phyloP scores from a whole-genome alignment of 2,113 vertebrate species.

The Toxostoma redivivum region DNA sequence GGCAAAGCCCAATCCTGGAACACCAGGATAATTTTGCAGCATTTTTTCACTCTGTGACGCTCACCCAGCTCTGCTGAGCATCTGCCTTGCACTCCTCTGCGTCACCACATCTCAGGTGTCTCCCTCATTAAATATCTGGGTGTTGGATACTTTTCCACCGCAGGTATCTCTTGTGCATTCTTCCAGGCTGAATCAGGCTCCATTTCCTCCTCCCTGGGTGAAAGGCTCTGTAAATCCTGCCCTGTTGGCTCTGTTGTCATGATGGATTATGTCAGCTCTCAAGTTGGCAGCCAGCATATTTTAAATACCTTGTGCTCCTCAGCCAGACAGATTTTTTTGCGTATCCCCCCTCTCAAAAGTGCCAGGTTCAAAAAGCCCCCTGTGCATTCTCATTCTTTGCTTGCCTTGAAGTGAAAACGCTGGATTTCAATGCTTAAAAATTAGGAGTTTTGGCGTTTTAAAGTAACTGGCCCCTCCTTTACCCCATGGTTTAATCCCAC shows the following conservation, averaged over 20 bases:
- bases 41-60: background rate
- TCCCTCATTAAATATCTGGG: background rate
- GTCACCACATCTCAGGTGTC: background rate
- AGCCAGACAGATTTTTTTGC: background rate
- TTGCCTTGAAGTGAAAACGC: background rate
- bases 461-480: background rate
- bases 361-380: background rate
- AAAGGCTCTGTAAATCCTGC: constrained; percentile 7
- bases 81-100: background rate
- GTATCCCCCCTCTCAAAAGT: background rate
- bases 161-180: background rate
- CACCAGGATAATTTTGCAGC: background rate
- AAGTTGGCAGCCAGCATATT: background rate
- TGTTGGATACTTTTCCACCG: background rate
- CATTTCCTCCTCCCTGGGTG: background rate
- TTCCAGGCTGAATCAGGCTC: constrained; percentile 21
- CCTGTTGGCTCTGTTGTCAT: background rate
- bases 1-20: background rate
- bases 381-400: accelerated
- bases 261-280: constrained; percentile 25
- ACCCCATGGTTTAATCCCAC: background rate
- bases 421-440: background rate
- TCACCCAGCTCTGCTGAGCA: background rate
- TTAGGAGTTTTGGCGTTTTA: background rate
- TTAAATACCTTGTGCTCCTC: background rate